Percentiles rank a stretch among this genome's conserved stretches.
phyloP scores from a whole-genome alignment of 2,797 vertebrate genomes.

The Ptychadena robeensis region DNA sequence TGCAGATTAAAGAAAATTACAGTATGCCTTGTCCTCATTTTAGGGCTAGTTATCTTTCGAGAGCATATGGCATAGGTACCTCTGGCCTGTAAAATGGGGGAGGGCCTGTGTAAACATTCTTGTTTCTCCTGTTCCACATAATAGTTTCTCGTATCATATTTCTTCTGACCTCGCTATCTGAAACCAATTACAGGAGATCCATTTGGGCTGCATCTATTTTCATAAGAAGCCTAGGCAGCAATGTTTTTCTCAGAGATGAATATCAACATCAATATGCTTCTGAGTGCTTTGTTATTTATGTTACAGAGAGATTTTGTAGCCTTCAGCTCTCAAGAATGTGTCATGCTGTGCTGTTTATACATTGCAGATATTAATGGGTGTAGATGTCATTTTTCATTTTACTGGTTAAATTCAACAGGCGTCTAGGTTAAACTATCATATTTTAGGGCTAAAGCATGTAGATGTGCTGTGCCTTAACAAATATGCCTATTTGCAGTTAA shows the following conservation, averaged over 20 bases:
- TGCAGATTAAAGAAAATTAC: conserved; percentile 46
- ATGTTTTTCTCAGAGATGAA: conserved; percentile 94
- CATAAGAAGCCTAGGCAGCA: conserved; percentile 91
- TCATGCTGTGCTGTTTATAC: conserved; percentile 98
- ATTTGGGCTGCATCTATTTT: conserved; percentile 98
- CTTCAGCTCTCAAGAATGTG: conserved; percentile 94
- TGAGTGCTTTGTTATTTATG: conserved; percentile 99
- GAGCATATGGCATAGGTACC: conserved; percentile 68
- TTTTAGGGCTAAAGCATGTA: conserved; percentile 73
- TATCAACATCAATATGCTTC: conserved; percentile 99
- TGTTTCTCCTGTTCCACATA: conserved; percentile 91
- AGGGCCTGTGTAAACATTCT: conserved; percentile 98
- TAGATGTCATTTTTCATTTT: conserved; percentile 94
- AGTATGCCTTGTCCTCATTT: conserved; percentile 53
- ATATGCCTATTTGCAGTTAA: conserved; percentile 69
- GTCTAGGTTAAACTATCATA: conserved; percentile 85
- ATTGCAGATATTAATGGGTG: conserved; percentile 95
- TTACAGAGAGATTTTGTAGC: conserved; percentile 87
- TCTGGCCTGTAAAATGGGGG: conserved; percentile 88
- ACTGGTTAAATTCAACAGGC: conserved; percentile 91
- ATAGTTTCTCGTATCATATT: conserved; percentile 93
- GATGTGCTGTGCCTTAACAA: conserved; percentile 72
- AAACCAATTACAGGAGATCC: conserved; percentile 99
- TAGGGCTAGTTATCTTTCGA: conserved; percentile 76
- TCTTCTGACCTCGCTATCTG: conserved; percentile 97